These are phyloP conservation scores for Tridacna gigas DNA, from an alignment of 2,888 invertebrate species.

Conservation along the genomic window DNA sequence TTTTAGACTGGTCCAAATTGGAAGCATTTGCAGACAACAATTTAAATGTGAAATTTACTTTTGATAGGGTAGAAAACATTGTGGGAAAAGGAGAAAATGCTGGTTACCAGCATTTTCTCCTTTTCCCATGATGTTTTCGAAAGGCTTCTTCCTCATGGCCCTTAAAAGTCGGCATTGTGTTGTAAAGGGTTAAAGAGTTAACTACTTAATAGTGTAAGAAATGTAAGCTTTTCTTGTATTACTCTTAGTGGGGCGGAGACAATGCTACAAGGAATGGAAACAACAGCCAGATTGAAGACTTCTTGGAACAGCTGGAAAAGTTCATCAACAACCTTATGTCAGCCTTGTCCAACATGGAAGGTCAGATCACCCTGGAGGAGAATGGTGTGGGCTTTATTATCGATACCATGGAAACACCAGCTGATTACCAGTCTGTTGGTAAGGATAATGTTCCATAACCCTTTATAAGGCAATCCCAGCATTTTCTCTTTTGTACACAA, in stretches of 20 bases:
- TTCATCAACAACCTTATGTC: slow-evolving; percentile 82
- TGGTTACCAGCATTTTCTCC: neutral
- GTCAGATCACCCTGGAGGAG: slow-evolving; percentile 83
- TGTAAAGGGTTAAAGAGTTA: neutral
- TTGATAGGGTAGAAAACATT: too few species aligned
- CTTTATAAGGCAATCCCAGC: too few species aligned
- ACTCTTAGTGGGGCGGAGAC: slow-evolving; percentile 83
- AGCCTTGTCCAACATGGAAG: slow-evolving; percentile 83
- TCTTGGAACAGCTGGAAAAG: slow-evolving; percentile 84
- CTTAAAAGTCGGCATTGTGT: neutral
- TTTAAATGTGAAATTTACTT: too few species aligned
- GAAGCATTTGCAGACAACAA: too few species aligned
- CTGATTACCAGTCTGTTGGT: slow-evolving; percentile 84
- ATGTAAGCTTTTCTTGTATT: neutral
- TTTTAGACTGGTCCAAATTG: too few species aligned
- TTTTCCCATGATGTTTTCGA: neutral
- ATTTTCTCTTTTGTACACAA: too few species aligned
- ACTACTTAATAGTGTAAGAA: neutral
- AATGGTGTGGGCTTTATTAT: slow-evolving; percentile 81
- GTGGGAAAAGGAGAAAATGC: neutral
- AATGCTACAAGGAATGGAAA: slow-evolving; percentile 74
- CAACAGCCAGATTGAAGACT: slow-evolving; percentile 82
- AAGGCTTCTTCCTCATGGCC: neutral
- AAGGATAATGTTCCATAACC: slow-evolving; percentile 25
- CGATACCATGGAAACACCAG: slow-evolving; percentile 80